Base-by-base conservation (phyloP, 2,888 invertebrate genomes). In the Eueremaeus valkanovi region DNA sequence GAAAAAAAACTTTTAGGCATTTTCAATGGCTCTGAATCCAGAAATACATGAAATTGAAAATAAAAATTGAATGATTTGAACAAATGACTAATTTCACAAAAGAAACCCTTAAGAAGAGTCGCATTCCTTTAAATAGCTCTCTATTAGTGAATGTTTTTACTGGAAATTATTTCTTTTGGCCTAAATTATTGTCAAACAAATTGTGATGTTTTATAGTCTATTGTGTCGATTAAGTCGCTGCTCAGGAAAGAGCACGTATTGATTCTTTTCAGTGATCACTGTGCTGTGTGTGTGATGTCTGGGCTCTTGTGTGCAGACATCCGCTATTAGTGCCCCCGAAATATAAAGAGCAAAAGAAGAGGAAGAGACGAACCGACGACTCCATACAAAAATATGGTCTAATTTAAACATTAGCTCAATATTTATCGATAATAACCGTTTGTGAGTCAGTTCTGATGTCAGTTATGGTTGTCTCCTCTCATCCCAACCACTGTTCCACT, bases 291-390 rank as follows among this genome's bases (percentile, higher is more conserved):
- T 29, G 29, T 18, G 29, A 45, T 45, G 45, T 3, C 45, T 58
- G 29, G 13, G 58, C 58, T 58, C 58, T 58, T 31, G 13, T 66
- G 11, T 66, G 11, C 40, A 66, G 66, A 66, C 66, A 66, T 66
- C 66, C 66, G 66, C 66, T 66, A 66, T 66, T 66, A 66, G 66
- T 66, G 66, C 40, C 66, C 66, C 66, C 40, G 18, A 36, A 63
- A 55, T 55, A 55, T 5, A 66, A 16, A 58, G 5, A 49, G 24
- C 18, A 58, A n/a, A 58, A 18, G 27, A 18, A 58, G 31, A 58
- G 58, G 1, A 13, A 40, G 27, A 63, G 63, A 33, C 33, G n/a
- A 27, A 36, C 66, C 29, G 58, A 58, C 58, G 24, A 58, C 21
- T 5, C 13, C 18, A 58, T 27, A 58, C 31, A 55, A 55, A 29